phyloP scores from a whole-genome alignment of 2,888 invertebrate genomes.

The Clusia tigrina region DNA sequence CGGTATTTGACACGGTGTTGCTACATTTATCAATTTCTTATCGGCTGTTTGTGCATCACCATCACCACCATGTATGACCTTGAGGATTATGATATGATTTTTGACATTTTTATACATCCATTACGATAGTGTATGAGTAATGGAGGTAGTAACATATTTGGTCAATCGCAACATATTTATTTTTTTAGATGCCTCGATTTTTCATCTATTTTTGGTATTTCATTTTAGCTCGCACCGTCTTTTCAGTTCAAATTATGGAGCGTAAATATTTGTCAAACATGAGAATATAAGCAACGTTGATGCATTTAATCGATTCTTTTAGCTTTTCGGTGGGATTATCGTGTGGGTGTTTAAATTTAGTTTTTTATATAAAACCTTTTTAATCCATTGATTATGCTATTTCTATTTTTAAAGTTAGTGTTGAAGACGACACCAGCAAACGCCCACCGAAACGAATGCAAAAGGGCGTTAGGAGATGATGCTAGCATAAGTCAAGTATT shows the following conservation, averaged over 20 bases:
- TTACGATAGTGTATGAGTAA: too few relatives aligned
- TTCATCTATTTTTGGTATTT: too few relatives aligned
- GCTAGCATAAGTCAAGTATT: too few relatives aligned
- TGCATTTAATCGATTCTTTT: slow-evolving; percentile 6
- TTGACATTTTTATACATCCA: too few relatives aligned
- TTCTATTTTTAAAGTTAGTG: not conserved
- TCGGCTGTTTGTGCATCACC: too few relatives aligned
- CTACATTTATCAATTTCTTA: too few relatives aligned
- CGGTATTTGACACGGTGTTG: not conserved
- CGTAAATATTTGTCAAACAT: not conserved
- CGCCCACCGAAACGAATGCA: not conserved
- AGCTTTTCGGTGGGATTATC: not conserved
- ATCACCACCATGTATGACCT: slow-evolving; percentile 32
- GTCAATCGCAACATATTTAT: too few relatives aligned
- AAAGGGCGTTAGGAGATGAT: not conserved
- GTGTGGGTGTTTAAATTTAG: not conserved
- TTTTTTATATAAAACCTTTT: not conserved
- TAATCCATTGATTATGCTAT: not conserved
- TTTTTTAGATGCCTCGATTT: too few relatives aligned
- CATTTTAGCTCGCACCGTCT: too few relatives aligned
- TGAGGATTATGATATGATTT: too few relatives aligned
- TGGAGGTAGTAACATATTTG: too few relatives aligned
- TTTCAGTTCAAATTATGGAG: too few relatives aligned
- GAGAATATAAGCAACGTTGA: not conserved
- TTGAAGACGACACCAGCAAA: not conserved